Base-by-base conservation (phyloP, 2,888 invertebrate species). In the Argyresthia albistria region DNA sequence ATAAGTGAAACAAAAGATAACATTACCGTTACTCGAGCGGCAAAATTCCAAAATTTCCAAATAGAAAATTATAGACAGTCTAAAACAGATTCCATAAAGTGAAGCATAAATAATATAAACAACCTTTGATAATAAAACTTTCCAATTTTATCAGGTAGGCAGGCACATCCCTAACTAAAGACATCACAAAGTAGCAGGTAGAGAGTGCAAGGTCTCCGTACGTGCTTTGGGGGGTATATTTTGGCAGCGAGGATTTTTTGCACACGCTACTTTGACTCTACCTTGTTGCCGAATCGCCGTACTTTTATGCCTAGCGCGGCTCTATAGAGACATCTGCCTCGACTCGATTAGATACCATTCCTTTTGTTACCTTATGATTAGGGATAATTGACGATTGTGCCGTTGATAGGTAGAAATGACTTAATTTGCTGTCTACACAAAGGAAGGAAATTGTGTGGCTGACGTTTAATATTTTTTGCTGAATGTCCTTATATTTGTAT, bases 111-210 rank as follows among this genome's bases (percentile, higher is more conserved):
- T 6, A 25, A 25, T 25, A 25, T 4, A 25, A 25, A 25, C 25
- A 25, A 25, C 25, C 2, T 25, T 25, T 25, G 25, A 42, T 42
- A 50, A 25, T 43, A 42, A n/a, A 50, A 10, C 43, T 35, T 16
- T n/a, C 25, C 37, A 48, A 11, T 10, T 8, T 12, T n/a, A 15
- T 36, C n/a, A 14, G 48, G 4, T 10, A 35, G 12, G 11, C 4
- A 37, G 37, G 45, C 35, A 50, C 81, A 82, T 57, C 86, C 86
- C 83, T 86, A 73, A 58, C 66, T 75, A 74, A 78, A 83, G 83
- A 81, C 78, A 80, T 80, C 77, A 81, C 77, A 81, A 81, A 81
- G 76, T 83, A 84, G 83, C 84, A 84, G 83, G 83, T 83, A 86
- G 76, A 64, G 71, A 47, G 66, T 70, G 74, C 75, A 72, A 69